Percentiles rank a stretch among this genome's conserved stretches.
Evolutionary conservation across 2,797 vertebrate genomes (phyloP).

Genomic region (Malurus splendens): DNA sequence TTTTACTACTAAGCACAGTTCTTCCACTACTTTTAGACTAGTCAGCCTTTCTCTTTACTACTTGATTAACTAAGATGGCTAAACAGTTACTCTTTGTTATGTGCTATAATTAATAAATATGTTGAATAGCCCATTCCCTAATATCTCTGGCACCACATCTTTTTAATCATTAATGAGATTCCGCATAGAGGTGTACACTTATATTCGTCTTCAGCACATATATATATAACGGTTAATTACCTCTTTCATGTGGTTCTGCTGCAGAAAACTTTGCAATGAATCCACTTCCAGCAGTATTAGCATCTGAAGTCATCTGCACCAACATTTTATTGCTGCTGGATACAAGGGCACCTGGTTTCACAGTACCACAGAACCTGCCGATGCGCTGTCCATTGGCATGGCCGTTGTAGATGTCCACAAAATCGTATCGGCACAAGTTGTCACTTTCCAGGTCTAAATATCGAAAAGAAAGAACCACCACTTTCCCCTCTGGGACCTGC

Average conservation of each 20-base stretch:
- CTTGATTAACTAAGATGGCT: not conserved
- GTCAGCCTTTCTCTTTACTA: not conserved
- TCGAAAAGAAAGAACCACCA: conserved; percentile 90
- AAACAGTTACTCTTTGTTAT: not conserved
- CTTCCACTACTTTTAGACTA: not conserved
- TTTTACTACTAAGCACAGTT: not conserved
- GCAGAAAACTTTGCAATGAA: conserved; percentile 93
- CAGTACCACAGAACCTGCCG: conserved; percentile 93
- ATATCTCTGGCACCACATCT: not conserved
- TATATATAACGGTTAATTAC: conserved; percentile 61
- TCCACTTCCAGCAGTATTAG: conserved; percentile 93
- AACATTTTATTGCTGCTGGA: conserved; percentile 95
- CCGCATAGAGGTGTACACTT: not conserved
- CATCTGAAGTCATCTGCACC: conserved; percentile 95
- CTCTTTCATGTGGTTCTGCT: conserved; percentile 89
- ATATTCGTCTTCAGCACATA: not conserved
- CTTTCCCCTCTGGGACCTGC: conserved; percentile 92
- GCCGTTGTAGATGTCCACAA: conserved; percentile 91
- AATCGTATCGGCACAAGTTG: conserved; percentile 93
- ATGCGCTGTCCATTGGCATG: conserved; percentile 86
- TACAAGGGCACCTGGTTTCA: conserved; percentile 89
- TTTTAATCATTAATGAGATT: not conserved
- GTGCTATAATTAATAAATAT: not conserved
- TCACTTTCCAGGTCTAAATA: conserved; percentile 92
- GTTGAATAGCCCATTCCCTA: not conserved